Evolutionary conservation across 2,888 invertebrate genomes (phyloP).

Genomic region (Acronicta alni): DNA sequence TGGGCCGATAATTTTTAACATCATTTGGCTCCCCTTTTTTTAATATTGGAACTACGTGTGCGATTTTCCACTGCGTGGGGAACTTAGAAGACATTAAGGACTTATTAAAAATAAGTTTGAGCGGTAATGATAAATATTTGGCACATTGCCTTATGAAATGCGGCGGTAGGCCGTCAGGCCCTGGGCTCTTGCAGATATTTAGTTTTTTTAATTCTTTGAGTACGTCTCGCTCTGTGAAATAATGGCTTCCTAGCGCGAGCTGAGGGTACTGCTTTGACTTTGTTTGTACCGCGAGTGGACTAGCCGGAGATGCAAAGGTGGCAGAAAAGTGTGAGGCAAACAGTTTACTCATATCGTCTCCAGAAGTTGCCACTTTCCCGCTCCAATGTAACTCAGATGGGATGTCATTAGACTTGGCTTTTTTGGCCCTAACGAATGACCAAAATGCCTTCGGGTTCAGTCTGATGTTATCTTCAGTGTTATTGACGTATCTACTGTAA

Average conservation of each 20-base stretch:
- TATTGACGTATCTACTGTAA: background rate
- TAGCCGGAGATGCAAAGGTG: background rate
- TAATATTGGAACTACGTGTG: constrained; percentile 6
- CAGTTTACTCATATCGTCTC: background rate
- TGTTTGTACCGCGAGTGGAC: background rate
- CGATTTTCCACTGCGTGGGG: constrained; percentile 5
- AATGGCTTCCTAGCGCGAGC: background rate
- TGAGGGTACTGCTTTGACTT: background rate
- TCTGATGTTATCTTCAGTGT: background rate
- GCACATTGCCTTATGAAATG: constrained; percentile 1
- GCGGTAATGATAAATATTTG: background rate
- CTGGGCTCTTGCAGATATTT: constrained; percentile 3
- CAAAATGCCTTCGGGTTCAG: background rate
- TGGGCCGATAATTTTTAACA: constrained; percentile 9
- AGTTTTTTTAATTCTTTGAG: constrained; percentile 3
- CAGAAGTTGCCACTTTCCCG: background rate
- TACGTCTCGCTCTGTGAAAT: constrained; percentile 1
- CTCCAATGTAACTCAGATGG: background rate
- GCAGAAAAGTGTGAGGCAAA: constrained; percentile 4
- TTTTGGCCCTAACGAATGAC: background rate
- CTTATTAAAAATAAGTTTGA: constrained; percentile 3
- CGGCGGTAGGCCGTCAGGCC: constrained; percentile 11
- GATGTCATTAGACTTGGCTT: background rate
- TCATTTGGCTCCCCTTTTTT: constrained; percentile 5
- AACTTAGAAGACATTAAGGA: constrained; percentile 1